A percentile compares a stretch with the other conserved stretches of the same genome.
phyloP scores from a whole-genome alignment of 2,888 invertebrate genomes.

The Caenorhabditis uteleia region DNA sequence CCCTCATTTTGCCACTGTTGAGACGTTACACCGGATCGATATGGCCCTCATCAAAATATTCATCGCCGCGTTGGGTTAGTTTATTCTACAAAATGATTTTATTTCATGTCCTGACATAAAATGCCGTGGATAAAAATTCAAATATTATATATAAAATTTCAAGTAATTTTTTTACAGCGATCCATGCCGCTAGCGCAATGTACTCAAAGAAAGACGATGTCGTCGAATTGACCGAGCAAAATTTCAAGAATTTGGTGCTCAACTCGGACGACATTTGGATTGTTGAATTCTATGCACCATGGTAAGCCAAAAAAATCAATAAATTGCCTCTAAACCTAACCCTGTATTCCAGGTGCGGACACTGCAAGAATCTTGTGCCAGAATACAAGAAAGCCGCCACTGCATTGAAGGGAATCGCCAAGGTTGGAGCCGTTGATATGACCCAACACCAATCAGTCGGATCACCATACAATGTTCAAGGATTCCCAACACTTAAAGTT shows the following conservation, averaged over 20 bases:
- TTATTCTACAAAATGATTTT: background rate
- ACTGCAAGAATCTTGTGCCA: constrained; percentile 84
- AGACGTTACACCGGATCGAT: too few relatives aligned
- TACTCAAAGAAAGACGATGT: constrained; percentile 74
- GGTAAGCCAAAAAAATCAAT: too few relatives aligned
- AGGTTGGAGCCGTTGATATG: constrained; percentile 91
- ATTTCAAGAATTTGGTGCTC: constrained; percentile 84
- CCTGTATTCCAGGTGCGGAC: constrained; percentile 72
- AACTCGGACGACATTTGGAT: constrained; percentile 89
- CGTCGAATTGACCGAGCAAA: constrained; percentile 83
- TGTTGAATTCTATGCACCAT: constrained; percentile 94
- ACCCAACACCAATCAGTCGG: constrained; percentile 85
- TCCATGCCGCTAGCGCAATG: constrained; percentile 29
- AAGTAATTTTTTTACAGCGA: constrained; percentile 20
- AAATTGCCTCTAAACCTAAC: background rate
- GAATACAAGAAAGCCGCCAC: constrained; percentile 92
- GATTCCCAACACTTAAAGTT: constrained; percentile 95
- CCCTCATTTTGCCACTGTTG: background rate
- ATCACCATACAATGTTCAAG: constrained; percentile 82
- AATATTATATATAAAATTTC: too few relatives aligned
- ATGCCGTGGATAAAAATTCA: background rate
- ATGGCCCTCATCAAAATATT: constrained; percentile 26
- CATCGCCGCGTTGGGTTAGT: constrained; percentile 31
- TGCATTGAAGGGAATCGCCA: constrained; percentile 89
- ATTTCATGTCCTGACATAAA: background rate